phyloP scores from a whole-genome alignment of 2,113 vertebrate genomes.

The Lophura nycthemera region DNA sequence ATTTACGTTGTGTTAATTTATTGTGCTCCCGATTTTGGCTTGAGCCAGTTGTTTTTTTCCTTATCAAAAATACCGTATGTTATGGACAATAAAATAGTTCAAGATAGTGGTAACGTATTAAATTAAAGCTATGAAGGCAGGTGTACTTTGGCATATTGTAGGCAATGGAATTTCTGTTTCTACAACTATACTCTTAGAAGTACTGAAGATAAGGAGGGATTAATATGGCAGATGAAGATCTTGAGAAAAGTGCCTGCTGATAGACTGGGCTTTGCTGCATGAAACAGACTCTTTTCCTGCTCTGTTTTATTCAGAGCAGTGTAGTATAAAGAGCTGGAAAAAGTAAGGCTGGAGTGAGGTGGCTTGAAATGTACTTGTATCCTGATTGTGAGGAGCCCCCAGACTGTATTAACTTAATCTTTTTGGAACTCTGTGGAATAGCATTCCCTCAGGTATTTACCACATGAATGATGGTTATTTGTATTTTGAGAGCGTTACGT shows the following conservation, averaged over 20 bases:
- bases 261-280: background rate
- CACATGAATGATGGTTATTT: background rate
- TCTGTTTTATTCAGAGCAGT: background rate
- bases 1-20: background rate
- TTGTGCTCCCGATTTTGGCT: background rate
- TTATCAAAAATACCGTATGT: background rate
- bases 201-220: background rate
- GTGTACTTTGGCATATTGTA: background rate
- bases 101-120: background rate
- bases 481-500: background rate
- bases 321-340: background rate
- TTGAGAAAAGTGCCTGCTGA: background rate
- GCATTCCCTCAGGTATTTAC: background rate
- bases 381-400: background rate
- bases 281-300: background rate
- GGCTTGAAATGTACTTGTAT: background rate
- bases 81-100: background rate
- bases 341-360: background rate
- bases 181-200: background rate
- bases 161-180: background rate
- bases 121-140: background rate
- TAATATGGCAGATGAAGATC: background rate
- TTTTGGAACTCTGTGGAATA: background rate
- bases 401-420: background rate
- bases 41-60: background rate